Evolutionary conservation across 2,888 invertebrate species (phyloP).

Genomic region (Spatulosminthurus flaviceps): DNA sequence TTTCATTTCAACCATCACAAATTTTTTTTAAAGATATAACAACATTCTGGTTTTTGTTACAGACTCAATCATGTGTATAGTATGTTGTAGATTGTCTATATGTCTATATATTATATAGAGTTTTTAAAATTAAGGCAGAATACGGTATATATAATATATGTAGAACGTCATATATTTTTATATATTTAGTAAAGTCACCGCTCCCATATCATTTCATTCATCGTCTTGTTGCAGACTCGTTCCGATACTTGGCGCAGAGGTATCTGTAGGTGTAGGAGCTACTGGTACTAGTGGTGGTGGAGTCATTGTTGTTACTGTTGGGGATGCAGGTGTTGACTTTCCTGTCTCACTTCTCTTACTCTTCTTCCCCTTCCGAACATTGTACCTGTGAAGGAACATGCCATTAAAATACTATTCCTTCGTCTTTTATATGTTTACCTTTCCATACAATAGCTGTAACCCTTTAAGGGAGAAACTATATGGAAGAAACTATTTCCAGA

Average conservation of each 20-base stretch:
- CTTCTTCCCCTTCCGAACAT: slow-evolving; percentile 35
- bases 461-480: neutral
- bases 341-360: neutral
- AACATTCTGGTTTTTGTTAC: neutral
- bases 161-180: neutral
- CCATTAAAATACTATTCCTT: slow-evolving; percentile 8
- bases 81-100: neutral
- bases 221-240: neutral
- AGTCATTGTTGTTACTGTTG: neutral
- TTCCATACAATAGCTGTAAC: neutral
- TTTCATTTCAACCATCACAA: slow-evolving; percentile 22
- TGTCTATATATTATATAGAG: too few relatives aligned
- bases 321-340: slow-evolving; percentile 29
- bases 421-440: too few relatives aligned
- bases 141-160: neutral
- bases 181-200: neutral
- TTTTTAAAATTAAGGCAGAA: too few relatives aligned
- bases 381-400: slow-evolving; percentile 26
- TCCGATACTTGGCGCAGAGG: neutral
- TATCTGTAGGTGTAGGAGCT: slow-evolving; percentile 20
- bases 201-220: neutral
- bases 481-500: slow-evolving; percentile 6
- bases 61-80: neutral
- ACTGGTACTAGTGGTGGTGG: neutral
- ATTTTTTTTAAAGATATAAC: neutral